phyloP scores from a whole-genome alignment of 2,888 invertebrate genomes.

The Ichneumoninae sp. region DNA sequence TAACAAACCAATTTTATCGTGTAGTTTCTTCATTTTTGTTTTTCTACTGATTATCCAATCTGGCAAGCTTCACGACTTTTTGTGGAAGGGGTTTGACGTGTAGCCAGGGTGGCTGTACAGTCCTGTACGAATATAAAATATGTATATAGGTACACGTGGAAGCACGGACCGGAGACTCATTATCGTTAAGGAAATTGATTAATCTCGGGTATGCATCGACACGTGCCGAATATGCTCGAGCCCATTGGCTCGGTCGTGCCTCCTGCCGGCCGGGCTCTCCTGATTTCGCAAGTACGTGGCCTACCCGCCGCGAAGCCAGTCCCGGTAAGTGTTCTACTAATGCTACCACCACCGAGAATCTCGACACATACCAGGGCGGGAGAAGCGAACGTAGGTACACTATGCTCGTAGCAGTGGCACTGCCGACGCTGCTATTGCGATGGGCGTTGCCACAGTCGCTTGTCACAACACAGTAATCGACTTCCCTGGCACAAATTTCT shows the following conservation, averaged over 20 bases:
- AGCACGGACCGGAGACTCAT: constrained; percentile 37
- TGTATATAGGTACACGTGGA: background rate
- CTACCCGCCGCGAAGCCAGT: constrained; percentile 27
- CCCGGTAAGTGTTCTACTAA: constrained; percentile 1
- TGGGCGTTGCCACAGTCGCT: constrained; percentile 17
- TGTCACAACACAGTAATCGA: background rate
- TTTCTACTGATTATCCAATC: background rate
- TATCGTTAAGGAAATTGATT: constrained; percentile 62
- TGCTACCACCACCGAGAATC: constrained; percentile 2
- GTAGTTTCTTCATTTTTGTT: background rate
- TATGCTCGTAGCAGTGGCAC: background rate
- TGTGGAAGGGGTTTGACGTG: background rate
- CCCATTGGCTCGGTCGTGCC: constrained; percentile 53
- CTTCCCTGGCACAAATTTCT: background rate
- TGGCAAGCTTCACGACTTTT: background rate
- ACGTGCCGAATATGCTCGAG: constrained; percentile 54
- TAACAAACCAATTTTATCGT: no score
- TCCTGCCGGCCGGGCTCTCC: constrained; percentile 18
- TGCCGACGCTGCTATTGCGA: background rate
- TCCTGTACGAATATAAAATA: background rate
- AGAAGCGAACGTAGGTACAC: background rate
- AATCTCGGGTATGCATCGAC: constrained; percentile 63
- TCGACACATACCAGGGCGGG: background rate
- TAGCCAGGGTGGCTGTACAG: background rate
- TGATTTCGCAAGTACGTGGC: constrained; percentile 57